Evolutionary conservation across 2,797 vertebrate species (phyloP).

Genomic region (Paguma larvata): DNA sequence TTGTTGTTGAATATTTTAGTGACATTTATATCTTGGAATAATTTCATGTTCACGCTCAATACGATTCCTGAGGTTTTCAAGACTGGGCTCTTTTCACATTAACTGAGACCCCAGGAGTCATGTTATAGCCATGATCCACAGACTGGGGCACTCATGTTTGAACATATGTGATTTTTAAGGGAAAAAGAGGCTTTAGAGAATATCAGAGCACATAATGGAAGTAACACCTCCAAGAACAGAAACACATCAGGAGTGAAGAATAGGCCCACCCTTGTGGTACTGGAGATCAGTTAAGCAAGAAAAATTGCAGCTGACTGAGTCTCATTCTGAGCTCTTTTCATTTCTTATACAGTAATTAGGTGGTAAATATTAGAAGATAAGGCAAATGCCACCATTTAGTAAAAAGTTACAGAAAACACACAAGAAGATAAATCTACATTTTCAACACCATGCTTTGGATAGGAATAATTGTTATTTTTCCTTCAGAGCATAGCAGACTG

Average conservation of each 20-base stretch:
- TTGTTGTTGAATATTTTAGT: constrained; percentile 46
- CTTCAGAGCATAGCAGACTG: constrained; percentile 3
- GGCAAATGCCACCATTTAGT: background rate
- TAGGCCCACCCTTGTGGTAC: too few relatives aligned
- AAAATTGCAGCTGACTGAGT: background rate
- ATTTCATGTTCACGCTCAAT: background rate
- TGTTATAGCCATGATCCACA: background rate
- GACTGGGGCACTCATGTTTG: background rate
- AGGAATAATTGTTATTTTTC: background rate
- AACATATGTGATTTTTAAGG: constrained; percentile 25
- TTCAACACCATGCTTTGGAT: background rate
- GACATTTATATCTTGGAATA: constrained; percentile 33
- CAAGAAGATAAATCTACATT: background rate
- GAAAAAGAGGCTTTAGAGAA: background rate
- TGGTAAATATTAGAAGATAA: constrained; percentile 16
- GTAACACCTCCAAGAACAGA: background rate
- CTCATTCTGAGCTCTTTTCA: background rate
- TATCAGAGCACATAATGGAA: background rate
- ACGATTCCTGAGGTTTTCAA: background rate
- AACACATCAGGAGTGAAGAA: background rate
- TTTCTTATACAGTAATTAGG: background rate
- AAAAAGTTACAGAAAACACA: constrained; percentile 53
- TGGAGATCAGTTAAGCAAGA: background rate
- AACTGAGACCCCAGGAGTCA: background rate
- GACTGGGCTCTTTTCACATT: background rate